Base-by-base conservation (phyloP, 2,797 vertebrate species). In the Falco concolor region DNA sequence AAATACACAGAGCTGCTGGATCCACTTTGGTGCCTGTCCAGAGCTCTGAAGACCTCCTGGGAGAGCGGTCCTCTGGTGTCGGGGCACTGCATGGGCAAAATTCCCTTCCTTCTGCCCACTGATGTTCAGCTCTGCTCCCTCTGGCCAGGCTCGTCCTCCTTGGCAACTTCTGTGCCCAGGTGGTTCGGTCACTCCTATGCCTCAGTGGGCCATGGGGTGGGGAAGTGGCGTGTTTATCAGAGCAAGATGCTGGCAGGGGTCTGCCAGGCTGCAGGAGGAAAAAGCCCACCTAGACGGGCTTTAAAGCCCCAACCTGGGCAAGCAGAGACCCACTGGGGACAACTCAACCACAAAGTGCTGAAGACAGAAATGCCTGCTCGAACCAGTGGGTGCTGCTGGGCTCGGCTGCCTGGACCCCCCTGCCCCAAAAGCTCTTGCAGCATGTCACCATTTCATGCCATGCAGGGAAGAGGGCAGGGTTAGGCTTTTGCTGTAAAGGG, bases 121-220 rank as follows among this genome's bases (percentile, higher is more conserved):
- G 3, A 23, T 25, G 54, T 32, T 84, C 47, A 38, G 52, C 44
- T 47, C 72, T 63, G 36, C 52, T 68, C 9, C 30, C 50, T 34
- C 0, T 0, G 16, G 8, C 47, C 4, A 0, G 25, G 19, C 36
- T 23, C 16, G 4, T 28, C 32, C 24, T 83, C 44, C 65, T 52
- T 1, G 5, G 36, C 36, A 60, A 6, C 1, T 0, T 1, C 7
- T 1, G 30, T 13, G 25, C 28, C 52, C 0, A 0, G 8, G 34
- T 4, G 22, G 25, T 11, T 32, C 0, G 0, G 28, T 42, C 73
- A 19, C 59, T 42, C 47, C 54, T 15, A 25, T 21, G 12, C 25
- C 25, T 47, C 0, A 0, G 1, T 2, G 50, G 36, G 17, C 25
- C 30, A 44, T 47, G 75, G 68, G 53, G 19, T 4, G 15, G 21